phyloP scores from a whole-genome alignment of 2,888 invertebrate species.

The Melanostoma scalare region DNA sequence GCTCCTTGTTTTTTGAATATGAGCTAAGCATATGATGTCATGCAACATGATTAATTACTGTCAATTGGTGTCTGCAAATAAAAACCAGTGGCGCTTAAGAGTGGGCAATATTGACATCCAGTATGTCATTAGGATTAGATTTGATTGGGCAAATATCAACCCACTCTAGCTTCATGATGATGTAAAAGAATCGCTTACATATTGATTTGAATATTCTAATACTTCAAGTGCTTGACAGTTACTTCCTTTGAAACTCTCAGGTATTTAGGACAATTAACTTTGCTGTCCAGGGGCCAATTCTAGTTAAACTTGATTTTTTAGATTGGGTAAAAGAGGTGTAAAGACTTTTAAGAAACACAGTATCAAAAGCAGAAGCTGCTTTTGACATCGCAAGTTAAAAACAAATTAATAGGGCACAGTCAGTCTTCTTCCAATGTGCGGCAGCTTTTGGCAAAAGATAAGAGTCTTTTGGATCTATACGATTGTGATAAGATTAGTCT shows the following conservation, averaged over 20 bases:
- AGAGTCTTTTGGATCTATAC: too few species aligned
- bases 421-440: too few species aligned
- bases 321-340: constrained; percentile 8
- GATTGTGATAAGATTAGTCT: too few species aligned
- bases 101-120: constrained; percentile 39
- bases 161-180: constrained; percentile 33
- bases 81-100: constrained; percentile 60
- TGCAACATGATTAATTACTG: constrained; percentile 48
- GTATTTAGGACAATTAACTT: not conserved
- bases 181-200: constrained; percentile 25
- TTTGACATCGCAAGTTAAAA: too few species aligned
- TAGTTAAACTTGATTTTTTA: not conserved
- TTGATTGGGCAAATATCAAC: constrained; percentile 42
- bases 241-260: constrained; percentile 1
- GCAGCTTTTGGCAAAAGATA: too few species aligned
- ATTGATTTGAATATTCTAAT: constrained; percentile 49
- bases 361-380: too few species aligned
- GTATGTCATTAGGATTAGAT: constrained; percentile 33
- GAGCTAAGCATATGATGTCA: constrained; percentile 40
- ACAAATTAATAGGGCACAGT: too few species aligned
- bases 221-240: not conserved
- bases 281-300: too few species aligned
- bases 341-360: too few species aligned
- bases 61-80: constrained; percentile 16
- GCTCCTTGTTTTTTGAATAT: too few species aligned